Evolutionary conservation across 1,140 invertebrate species (phyloP).

Genomic region (Listronotus bonariensis): DNA sequence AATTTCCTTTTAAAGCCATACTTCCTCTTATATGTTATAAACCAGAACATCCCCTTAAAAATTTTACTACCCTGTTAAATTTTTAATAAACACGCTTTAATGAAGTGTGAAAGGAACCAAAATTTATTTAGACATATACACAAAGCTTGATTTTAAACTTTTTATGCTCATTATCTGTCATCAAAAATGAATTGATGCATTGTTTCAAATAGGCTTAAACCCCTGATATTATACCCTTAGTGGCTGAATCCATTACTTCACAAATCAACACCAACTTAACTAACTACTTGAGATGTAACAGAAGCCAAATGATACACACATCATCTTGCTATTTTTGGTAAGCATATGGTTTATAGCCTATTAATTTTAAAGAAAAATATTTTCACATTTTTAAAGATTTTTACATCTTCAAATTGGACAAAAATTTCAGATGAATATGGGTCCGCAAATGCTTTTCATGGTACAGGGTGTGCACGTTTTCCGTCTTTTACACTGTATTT

Average conservation of each 20-base stretch:
- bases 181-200: background rate
- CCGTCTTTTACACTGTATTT: too few relatives aligned
- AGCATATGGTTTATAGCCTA: too few relatives aligned
- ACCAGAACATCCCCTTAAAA: slow-evolving; percentile 15
- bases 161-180: slow-evolving; percentile 1
- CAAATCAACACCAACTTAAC: slow-evolving; percentile 7
- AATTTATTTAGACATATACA: slow-evolving; percentile 2
- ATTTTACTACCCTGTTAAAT: slow-evolving; percentile 1
- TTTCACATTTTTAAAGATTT: too few relatives aligned
- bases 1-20: slow-evolving; percentile 12
- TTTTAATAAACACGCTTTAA: slow-evolving; percentile 28
- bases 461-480: too few relatives aligned
- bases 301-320: slow-evolving; percentile 2
- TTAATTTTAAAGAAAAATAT: too few relatives aligned
- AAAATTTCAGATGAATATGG: too few relatives aligned
- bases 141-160: background rate
- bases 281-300: background rate
- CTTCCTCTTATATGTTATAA: slow-evolving; percentile 7
- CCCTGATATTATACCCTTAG: slow-evolving; percentile 1
- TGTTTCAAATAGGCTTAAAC: slow-evolving; percentile 1
- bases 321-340: background rate
- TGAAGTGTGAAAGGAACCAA: slow-evolving; percentile 15
- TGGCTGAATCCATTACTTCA: slow-evolving; percentile 2
- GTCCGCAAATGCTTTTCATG: too few relatives aligned
- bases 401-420: too few relatives aligned